Percentiles rank a stretch among this genome's conserved stretches.
phyloP scores from a whole-genome alignment of 2,113 vertebrate genomes.

The Pseudorasbora parva region DNA sequence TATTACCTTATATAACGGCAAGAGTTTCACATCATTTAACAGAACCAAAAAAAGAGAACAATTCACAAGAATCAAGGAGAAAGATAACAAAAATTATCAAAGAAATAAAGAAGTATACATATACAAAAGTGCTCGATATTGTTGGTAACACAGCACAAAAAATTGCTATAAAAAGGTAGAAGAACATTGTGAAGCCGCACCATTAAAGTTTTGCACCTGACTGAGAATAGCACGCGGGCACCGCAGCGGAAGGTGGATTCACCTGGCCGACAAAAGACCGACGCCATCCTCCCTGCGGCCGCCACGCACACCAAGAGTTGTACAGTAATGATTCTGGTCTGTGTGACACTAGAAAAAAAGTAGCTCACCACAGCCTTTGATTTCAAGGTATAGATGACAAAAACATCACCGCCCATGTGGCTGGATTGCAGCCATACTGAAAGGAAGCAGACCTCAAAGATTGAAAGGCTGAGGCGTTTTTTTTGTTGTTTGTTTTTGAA shows the following conservation, averaged over 20 bases:
- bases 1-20: slow-evolving; percentile 73
- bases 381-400: slow-evolving; percentile 71
- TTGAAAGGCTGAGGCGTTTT: slow-evolving; percentile 72
- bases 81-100: slow-evolving; percentile 62
- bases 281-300: slow-evolving; percentile 49
- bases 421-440: slow-evolving; percentile 71
- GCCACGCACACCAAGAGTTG: slow-evolving; percentile 70
- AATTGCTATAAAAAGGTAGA: slow-evolving; percentile 82
- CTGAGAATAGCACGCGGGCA: slow-evolving; percentile 70
- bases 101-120: slow-evolving; percentile 72
- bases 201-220: slow-evolving; percentile 79
- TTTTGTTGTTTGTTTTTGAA: slow-evolving; percentile 46
- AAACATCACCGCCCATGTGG: slow-evolving; percentile 81
- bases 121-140: slow-evolving; percentile 81
- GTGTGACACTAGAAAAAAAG: slow-evolving; percentile 76
- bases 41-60: slow-evolving; percentile 62
- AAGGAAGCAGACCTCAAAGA: slow-evolving; percentile 69
- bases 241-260: slow-evolving; percentile 59
- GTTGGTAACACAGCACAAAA: slow-evolving; percentile 81
- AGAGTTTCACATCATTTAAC: slow-evolving; percentile 83
- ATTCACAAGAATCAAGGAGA: slow-evolving; percentile 73
- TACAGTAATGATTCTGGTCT: slow-evolving; percentile 83
- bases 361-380: slow-evolving; percentile 79
- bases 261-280: slow-evolving; percentile 57
- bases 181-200: slow-evolving; percentile 83